phyloP scores from a whole-genome alignment of 2,888 invertebrate species.

The Drosophila tanythrix region DNA sequence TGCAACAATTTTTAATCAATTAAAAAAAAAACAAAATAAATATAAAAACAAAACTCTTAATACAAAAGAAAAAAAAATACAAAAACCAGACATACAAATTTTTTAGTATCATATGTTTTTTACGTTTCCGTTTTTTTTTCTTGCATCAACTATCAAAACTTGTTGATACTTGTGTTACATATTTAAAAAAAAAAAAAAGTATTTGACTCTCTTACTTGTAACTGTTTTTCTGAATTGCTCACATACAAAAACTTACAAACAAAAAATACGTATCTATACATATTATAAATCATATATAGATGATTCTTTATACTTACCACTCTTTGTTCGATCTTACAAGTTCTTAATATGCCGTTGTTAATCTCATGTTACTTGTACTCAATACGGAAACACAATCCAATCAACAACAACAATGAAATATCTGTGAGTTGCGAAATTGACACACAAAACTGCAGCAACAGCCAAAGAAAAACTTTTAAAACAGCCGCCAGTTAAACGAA shows the following conservation, averaged over 20 bases:
- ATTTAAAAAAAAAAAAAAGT: slow-evolving; percentile 35
- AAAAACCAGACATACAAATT: slow-evolving; percentile 57
- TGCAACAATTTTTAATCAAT: slow-evolving; percentile 84
- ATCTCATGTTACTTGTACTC: slow-evolving; percentile 50
- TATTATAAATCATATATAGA: slow-evolving; percentile 46
- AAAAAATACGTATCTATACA: slow-evolving; percentile 44
- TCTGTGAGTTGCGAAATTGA: slow-evolving; percentile 45
- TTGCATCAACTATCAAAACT: slow-evolving; percentile 56
- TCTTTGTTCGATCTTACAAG: slow-evolving; percentile 48
- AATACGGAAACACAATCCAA: slow-evolving; percentile 58
- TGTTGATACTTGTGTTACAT: slow-evolving; percentile 29
- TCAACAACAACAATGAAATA: slow-evolving; percentile 36
- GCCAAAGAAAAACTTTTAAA: slow-evolving; percentile 10
- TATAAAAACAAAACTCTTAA: slow-evolving; percentile 55
- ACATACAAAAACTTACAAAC: slow-evolving; percentile 46
- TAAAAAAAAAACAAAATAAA: slow-evolving; percentile 47
- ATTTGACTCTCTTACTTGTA: slow-evolving; percentile 65
- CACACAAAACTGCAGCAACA: slow-evolving; percentile 45
- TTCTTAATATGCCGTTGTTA: slow-evolving; percentile 54
- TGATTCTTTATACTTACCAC: slow-evolving; percentile 50
- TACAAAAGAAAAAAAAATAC: slow-evolving; percentile 58
- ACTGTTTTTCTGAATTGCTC: slow-evolving; percentile 64
- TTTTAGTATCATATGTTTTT: slow-evolving; percentile 60
- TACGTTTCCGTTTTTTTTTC: slow-evolving; percentile 51
- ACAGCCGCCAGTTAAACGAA: slow-evolving; percentile 19